These are phyloP conservation scores for Ovis canadensis DNA, from an alignment of 2,113 vertebrate genomes.

Conservation along the genomic window DNA sequence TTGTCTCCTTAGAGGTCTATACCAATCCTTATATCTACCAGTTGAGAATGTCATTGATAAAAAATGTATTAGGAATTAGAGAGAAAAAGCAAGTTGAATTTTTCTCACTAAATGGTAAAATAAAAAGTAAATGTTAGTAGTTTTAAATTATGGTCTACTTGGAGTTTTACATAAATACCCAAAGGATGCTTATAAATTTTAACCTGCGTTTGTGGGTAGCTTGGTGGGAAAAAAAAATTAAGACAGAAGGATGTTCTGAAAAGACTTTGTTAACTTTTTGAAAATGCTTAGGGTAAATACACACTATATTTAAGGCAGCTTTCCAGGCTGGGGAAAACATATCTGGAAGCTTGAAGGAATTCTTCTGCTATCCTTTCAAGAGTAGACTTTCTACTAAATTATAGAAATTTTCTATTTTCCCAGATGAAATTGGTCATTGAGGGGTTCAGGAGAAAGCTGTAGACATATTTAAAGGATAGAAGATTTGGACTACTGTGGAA, in stretches of 20 bases:
- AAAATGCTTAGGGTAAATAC: background rate
- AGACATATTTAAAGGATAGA: background rate
- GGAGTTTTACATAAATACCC: background rate
- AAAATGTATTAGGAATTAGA: background rate
- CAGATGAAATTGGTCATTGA: background rate
- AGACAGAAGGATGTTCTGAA: background rate
- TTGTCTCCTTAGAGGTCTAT: background rate
- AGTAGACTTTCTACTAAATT: background rate
- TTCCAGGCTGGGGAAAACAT: background rate
- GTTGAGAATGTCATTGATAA: background rate
- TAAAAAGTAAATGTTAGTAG: background rate
- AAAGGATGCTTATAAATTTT: background rate
- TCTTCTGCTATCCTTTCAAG: constrained; percentile 2
- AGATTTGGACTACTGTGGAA: background rate
- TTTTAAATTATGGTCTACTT: background rate
- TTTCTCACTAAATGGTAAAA: background rate
- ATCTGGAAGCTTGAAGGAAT: background rate
- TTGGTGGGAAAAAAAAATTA: background rate
- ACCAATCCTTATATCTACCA: background rate
- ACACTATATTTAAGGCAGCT: background rate
- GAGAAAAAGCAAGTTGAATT: background rate
- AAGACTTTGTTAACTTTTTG: background rate
- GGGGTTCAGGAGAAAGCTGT: background rate
- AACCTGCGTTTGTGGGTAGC: background rate
- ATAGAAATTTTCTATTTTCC: constrained; percentile 1